Conservation (phyloP, 2,888 invertebrate species). For the Pseudeuparius sepicola region DNA sequence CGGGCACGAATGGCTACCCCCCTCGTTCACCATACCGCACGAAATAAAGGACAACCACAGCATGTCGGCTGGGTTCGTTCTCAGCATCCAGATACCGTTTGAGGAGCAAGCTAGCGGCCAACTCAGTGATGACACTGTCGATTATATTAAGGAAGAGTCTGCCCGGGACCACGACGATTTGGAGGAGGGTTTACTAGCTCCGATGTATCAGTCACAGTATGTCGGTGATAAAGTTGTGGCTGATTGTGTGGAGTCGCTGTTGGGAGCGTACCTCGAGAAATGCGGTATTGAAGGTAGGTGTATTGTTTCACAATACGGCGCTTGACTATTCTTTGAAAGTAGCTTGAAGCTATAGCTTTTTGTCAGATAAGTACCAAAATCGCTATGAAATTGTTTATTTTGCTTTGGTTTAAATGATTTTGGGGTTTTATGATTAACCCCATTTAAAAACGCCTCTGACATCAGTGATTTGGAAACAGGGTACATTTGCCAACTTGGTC, state of each 20-base stretch:
- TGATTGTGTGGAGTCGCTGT: slow-evolving; percentile 77
- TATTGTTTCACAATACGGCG: no score
- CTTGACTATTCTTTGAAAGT: no score
- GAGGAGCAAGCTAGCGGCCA: slow-evolving; percentile 38
- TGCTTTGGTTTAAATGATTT: no score
- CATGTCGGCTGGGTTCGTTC: slow-evolving; percentile 39
- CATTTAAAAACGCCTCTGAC: no score
- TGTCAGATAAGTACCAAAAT: no score
- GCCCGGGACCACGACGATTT: slow-evolving; percentile 29
- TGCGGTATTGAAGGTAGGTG: slow-evolving; percentile 38
- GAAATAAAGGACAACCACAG: slow-evolving; percentile 39
- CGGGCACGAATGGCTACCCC: slow-evolving; percentile 67
- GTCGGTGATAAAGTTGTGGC: slow-evolving; percentile 60
- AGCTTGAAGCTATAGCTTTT: no score
- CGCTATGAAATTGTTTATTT: no score
- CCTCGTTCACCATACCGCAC: slow-evolving; percentile 56
- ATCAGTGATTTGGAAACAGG: no score
- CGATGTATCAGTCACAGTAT: slow-evolving; percentile 40
- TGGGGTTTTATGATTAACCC: no score
- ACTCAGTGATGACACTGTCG: slow-evolving; percentile 27
- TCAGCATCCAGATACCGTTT: slow-evolving; percentile 37
- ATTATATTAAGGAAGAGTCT: slow-evolving; percentile 19
- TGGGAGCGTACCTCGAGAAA: slow-evolving; percentile 61
- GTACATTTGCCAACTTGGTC: no score
- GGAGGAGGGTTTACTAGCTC: slow-evolving; percentile 33